Base-by-base conservation (phyloP, 2,113 vertebrate genomes). In the Corythaixoides concolor region DNA sequence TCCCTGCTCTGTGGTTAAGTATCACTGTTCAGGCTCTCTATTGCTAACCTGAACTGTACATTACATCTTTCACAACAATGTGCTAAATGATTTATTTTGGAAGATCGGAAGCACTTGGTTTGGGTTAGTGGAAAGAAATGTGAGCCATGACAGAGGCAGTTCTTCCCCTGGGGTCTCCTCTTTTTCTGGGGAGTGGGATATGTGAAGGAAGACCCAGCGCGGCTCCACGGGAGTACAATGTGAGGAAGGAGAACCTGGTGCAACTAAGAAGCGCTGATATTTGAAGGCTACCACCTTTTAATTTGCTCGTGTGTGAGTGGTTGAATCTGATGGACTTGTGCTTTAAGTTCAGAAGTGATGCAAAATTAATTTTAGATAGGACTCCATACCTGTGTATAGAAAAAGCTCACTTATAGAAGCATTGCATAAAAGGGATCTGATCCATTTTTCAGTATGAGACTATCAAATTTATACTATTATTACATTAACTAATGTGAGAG, bases 191-290 rank as follows among this genome's bases (percentile, higher is more conserved):
- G 37, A 68, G 26, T 2, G 5, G 77, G 84, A 50, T 82, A 28
- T 0, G 2, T 0, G 0, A 64, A 84, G 37, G 35, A 91, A 76
- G 33, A 56, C 30, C 23, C 76, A 52, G 49, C 0, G 0, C 47
- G 92, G 90, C 64, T 91, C 90, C 68, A 24, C 2, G 4, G 96
- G 94, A 93, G 86, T 95, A 74, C 92, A 85, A 5, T 96, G 94
- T 62, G 59, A 93, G 91, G 53, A 88, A 79, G 96, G 95, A 95
- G 95, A 97, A 77, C 33, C 45, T 73, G 90, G 78, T 93, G 63
- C 2, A 1, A 22, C 37, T 80, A 32, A 79, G 27, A 52, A 76
- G 35, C 0, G 0, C n/a, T 59, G 49, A 6, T 37, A 4, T 41
- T 78, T 66, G 22, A 72, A 84, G 22, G n/a, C 43, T 83, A 5